Base-by-base conservation (phyloP, 2,113 vertebrate species). In the Anguilla rostrata region DNA sequence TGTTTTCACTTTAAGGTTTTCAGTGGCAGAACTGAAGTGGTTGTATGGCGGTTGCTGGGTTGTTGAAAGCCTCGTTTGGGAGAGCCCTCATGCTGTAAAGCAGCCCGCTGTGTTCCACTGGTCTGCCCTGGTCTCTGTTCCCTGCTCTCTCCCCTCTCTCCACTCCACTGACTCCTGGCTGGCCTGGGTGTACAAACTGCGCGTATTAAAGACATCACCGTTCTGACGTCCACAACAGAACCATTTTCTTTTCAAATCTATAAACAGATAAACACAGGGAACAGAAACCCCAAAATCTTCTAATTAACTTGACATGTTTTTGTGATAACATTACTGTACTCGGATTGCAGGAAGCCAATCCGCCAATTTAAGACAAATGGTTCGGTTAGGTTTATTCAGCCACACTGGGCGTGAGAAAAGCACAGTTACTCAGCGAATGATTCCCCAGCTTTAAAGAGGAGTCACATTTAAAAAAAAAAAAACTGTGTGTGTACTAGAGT, bases 351-450 rank as follows among this genome's bases (percentile, higher is more conserved):
- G 81, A 53, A 92, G 88, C 89, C 94, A 94, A 94, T 93, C 91
- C 94, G 90, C 89, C 93, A 90, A 90, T 94, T 94, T 90, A 93
- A 94, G 93, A 94, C 92, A 93, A 95, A 94, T 93, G 88, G 91
- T 93, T 92, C 92, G 90, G 89, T 91, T 75, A 26, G 11, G 71
- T 34, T 89, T 91, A 34, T 91, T 75, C 71, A 92, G 91, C 93
- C 93, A 94, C 93, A 90, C 92, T 92, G 91, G 91, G 91, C 92
- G 94, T 96, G 94, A 94, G 94, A 96, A 96, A 92, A 7, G 90
- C 63, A 56, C 86, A 88, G 90, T 92, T 91, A 92, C 94, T 93
- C 92, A 86, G 93, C 93, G 91, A 95, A 95, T 93, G 88, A 93
- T 93, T 93, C 90, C 89, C 91, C 49, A 2, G 71, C 11, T n/a